Evolutionary conservation across 1,140 invertebrate genomes (phyloP), one percentile per base, ranked within the genome.

Genomic region (Zaprionus capensis): DNA sequence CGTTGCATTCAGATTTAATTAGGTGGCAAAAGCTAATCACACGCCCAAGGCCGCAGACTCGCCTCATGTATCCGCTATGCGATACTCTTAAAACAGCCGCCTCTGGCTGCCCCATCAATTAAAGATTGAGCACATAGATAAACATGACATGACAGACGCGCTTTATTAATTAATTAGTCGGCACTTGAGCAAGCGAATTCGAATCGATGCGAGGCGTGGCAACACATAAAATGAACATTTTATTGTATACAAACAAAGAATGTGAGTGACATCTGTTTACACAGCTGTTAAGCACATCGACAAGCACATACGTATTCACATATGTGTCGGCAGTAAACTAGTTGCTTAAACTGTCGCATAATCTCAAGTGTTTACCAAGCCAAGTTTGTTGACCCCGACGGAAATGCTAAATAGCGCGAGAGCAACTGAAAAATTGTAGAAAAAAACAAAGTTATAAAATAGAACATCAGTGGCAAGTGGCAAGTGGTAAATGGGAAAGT

Each of bases 361-460:
- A 64, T 36, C 49, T 66, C 41, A 64, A 71, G 44, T 71, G 24
- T 49, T 66, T 63, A 61, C 38, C 38, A 41, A 34, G 20, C 22
- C 22, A 22, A 87, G 83, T 82, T 80, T 62, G 59, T 87, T 87
- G 73, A 87, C 80, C 83, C 53, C 62, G 4, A 28, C 62, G 76
- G 76, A 71, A 74, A 77, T 69, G 68, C 77, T 58, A 87, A 87
- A 87, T 87, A 78, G 72, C 82, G 80, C 67, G 80, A 69, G 72
- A 82, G 71, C 69, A 70, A 77, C 67, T 83, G 71, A 68, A 68
- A 81, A 84, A 81, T 81, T 71, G 57, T 71, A 7, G 31, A 74
- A 72, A 78, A 87, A 87, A 87, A 87, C 77, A 87, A 86, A 87
- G 83, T 78, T 87, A 63, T 87, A 82, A 87, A 87, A 87, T 70